Conservation (phyloP, 2,888 invertebrate species). For the Drosophila planitibia region DNA sequence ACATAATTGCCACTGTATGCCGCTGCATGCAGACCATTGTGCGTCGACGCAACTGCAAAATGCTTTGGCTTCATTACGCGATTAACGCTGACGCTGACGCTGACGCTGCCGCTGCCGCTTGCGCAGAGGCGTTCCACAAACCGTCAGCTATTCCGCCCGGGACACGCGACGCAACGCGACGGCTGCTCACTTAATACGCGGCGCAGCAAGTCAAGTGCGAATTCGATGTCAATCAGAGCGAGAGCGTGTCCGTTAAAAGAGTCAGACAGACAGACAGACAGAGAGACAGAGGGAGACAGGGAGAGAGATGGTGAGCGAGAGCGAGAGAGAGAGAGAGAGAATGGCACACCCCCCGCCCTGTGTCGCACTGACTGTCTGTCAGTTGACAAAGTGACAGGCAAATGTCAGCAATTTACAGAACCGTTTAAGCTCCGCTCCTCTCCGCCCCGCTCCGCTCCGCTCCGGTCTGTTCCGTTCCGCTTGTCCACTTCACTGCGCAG, state of each 20-base stretch:
- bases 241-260: constrained; percentile 46
- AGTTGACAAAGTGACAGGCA: constrained; percentile 72
- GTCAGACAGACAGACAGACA: background rate
- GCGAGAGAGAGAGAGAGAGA: background rate
- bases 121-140: constrained; percentile 34
- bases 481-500: constrained; percentile 75
- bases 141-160: background rate
- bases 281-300: background rate
- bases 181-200: constrained; percentile 63
- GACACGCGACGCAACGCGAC: background rate
- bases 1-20: background rate
- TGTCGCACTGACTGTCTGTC: constrained; percentile 15
- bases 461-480: constrained; percentile 37
- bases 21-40: constrained; percentile 39
- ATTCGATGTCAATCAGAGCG: constrained; percentile 68
- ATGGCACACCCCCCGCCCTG: background rate
- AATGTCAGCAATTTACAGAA: constrained; percentile 73
- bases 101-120: constrained; percentile 30
- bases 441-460: constrained; percentile 29
- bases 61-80: constrained; percentile 77
- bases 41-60: constrained; percentile 53
- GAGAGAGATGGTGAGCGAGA: background rate
- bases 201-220: constrained; percentile 76
- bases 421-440: constrained; percentile 65
- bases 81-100: constrained; percentile 55